Evolutionary conservation across 2,888 invertebrate species (phyloP).

Genomic region (Macrophya alboannulata): DNA sequence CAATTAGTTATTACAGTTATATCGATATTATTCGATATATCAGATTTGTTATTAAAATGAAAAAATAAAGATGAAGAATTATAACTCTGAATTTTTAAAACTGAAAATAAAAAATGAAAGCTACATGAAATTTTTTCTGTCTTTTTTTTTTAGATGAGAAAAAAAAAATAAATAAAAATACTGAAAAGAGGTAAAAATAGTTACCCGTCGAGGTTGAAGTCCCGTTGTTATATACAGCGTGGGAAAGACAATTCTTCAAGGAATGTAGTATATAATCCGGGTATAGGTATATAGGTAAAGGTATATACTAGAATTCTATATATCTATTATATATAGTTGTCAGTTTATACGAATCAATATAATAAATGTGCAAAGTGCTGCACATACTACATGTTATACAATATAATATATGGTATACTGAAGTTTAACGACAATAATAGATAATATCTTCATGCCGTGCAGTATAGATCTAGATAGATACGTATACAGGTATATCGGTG

Average conservation of each 20-base stretch:
- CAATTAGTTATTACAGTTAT: too few species aligned
- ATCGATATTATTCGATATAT: too few species aligned
- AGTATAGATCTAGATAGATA: too few species aligned
- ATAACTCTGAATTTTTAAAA: neutral
- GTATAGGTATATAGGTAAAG: neutral
- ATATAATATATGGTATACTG: too few species aligned
- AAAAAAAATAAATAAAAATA: conserved; percentile 7
- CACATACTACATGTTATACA: too few species aligned
- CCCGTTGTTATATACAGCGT: conserved; percentile 37
- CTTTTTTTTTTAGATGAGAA: too few species aligned
- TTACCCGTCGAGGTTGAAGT: conserved; percentile 33
- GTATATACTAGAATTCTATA: neutral
- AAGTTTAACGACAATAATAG: too few species aligned
- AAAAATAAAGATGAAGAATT: too few species aligned
- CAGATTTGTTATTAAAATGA: too few species aligned
- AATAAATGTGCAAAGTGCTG: too few species aligned
- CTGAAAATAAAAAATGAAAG: neutral
- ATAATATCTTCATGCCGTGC: too few species aligned
- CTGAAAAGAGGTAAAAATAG: conserved; percentile 11
- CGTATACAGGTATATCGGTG: neutral
- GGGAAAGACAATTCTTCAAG: conserved; percentile 42
- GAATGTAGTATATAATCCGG: neutral
- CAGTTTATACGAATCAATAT: neutral
- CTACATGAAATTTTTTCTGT: too few species aligned
- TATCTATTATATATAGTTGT: neutral